phyloP scores from a whole-genome alignment of 2,113 vertebrate genomes.

The Riparia riparia region DNA sequence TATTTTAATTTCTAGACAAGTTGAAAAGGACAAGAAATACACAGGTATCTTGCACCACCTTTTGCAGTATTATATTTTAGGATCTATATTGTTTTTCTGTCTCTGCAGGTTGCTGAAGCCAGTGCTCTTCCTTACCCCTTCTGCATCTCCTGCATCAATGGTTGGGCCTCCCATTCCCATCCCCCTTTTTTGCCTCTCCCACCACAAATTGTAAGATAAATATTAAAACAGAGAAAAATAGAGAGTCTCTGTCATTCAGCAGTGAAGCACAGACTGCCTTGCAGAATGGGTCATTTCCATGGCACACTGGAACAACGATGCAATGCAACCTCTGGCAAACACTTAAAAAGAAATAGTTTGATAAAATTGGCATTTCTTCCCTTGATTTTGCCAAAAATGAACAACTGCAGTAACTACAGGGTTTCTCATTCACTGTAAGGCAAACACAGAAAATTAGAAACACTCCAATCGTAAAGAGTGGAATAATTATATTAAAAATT shows the following conservation, averaged over 20 bases:
- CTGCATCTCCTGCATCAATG: neutral
- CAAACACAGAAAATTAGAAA: neutral
- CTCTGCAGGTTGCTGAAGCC: neutral
- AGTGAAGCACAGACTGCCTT: neutral
- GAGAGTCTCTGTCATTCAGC: neutral
- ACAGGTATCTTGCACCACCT: neutral
- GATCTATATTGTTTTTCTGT: neutral
- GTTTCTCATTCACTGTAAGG: neutral
- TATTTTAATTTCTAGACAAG: neutral
- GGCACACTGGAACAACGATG: neutral
- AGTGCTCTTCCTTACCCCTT: no score
- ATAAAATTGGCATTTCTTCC: neutral
- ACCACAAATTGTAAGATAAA: neutral
- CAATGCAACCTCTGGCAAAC: neutral
- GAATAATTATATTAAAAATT: constrained; percentile 41
- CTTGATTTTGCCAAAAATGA: neutral
- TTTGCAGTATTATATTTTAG: neutral
- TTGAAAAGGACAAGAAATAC: neutral
- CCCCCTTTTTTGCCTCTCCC: neutral
- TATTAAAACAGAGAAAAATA: neutral
- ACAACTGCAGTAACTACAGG: neutral
- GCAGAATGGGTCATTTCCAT: neutral
- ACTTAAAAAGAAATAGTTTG: neutral
- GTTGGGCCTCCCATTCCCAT: no score
- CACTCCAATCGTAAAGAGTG: neutral